phyloP scores from a whole-genome alignment of 2,888 invertebrate genomes.

The Acanthopleura granulata region DNA sequence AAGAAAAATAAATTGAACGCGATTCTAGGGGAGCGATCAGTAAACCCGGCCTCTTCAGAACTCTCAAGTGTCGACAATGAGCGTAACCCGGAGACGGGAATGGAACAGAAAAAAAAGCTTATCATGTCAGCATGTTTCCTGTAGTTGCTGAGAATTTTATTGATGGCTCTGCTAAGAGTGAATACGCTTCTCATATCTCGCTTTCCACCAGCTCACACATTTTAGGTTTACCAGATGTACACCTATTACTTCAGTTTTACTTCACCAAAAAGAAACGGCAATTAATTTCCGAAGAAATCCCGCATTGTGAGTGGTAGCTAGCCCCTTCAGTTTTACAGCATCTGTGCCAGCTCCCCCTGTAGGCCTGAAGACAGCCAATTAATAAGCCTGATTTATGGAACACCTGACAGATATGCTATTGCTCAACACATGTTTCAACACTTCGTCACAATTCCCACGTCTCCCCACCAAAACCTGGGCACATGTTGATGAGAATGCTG shows the following conservation, averaged over 20 bases:
- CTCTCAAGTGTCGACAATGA: constrained; percentile 1
- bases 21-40: background rate
- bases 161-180: background rate
- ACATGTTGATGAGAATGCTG: too few species aligned
- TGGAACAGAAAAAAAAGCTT: background rate
- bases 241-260: too few species aligned
- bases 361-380: background rate
- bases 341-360: too few species aligned
- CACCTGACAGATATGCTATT: background rate
- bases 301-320: too few species aligned
- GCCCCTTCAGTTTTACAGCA: too few species aligned
- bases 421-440: constrained; percentile 8
- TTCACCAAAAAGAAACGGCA: too few species aligned
- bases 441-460: background rate
- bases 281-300: too few species aligned
- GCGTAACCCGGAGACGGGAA: background rate
- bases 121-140: background rate
- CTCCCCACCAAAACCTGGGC: too few species aligned
- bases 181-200: background rate
- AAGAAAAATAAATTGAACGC: background rate
- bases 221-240: too few species aligned
- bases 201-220: background rate
- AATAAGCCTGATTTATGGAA: background rate
- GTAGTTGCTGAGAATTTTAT: background rate
- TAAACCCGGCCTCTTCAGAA: background rate